Percentiles rank a stretch among this genome's conserved stretches.
These are phyloP conservation scores for Andrena camellia DNA, from an alignment of 2,888 invertebrate species.

Conservation along the genomic window DNA sequence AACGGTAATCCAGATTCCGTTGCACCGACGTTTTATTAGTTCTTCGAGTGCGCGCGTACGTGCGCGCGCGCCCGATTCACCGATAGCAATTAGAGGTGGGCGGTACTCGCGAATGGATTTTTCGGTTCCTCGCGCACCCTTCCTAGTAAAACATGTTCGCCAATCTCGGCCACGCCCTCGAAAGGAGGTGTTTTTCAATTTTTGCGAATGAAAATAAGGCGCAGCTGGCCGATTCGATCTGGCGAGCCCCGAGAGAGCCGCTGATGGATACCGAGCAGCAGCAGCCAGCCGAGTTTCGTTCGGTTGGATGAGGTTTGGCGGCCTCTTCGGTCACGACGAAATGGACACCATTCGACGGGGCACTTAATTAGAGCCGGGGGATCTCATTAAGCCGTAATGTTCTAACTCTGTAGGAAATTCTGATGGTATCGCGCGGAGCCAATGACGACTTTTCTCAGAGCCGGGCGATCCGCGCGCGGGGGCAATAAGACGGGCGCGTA, in stretches of 20 bases:
- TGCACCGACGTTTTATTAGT: conserved; percentile 11
- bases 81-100: conserved; percentile 52
- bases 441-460: conserved; percentile 2
- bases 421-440: not conserved
- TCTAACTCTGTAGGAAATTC: conserved; percentile 4
- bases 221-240: not conserved
- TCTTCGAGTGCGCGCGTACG: not conserved
- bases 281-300: too few species aligned
- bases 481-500: not conserved
- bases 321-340: not conserved
- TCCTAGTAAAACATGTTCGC: conserved; percentile 31
- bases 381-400: not conserved
- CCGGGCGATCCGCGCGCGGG: not conserved
- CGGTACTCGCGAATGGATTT: conserved; percentile 37
- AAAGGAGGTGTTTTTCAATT: conserved; percentile 19
- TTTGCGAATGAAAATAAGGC: conserved; percentile 30
- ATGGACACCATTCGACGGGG: not conserved
- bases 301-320: too few species aligned
- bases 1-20: conserved; percentile 42
- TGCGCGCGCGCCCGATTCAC: conserved; percentile 23
- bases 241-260: not conserved
- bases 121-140: conserved; percentile 16
- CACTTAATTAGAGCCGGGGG: not conserved
- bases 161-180: conserved; percentile 29
- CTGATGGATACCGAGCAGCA: too few species aligned